These are phyloP conservation scores for Saxidomus purpurata DNA, from an alignment of 1,140 invertebrate genomes.

Conservation along the genomic window DNA sequence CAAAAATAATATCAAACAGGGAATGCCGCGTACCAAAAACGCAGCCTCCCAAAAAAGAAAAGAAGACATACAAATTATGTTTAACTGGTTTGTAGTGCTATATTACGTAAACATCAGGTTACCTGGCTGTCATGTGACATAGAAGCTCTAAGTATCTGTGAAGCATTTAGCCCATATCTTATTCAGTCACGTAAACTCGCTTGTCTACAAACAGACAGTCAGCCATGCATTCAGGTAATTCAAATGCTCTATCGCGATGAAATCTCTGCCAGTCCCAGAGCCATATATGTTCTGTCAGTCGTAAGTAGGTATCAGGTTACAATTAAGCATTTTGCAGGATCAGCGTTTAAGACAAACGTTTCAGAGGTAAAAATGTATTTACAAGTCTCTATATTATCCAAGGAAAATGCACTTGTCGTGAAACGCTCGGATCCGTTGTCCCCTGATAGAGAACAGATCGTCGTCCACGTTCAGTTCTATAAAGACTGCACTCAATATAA, in stretches of 20 bases:
- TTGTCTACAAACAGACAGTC: slow-evolving; percentile 63
- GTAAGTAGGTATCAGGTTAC: slow-evolving; percentile 39
- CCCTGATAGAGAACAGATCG: slow-evolving; percentile 41
- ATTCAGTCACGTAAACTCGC: background rate
- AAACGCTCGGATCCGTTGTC: background rate
- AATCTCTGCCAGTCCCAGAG: slow-evolving; percentile 65
- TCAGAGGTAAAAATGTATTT: slow-evolving; percentile 65
- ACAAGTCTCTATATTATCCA: slow-evolving; percentile 29
- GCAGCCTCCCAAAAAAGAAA: too few species aligned
- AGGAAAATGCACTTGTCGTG: slow-evolving; percentile 54
- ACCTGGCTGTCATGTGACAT: slow-evolving; percentile 12
- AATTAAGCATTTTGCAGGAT: slow-evolving; percentile 6
- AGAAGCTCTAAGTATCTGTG: background rate
- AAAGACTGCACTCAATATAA: slow-evolving; percentile 59
- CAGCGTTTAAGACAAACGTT: slow-evolving; percentile 55
- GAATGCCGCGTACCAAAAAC: too few species aligned
- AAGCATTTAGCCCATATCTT: slow-evolving; percentile 44
- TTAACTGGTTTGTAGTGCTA: slow-evolving; percentile 24
- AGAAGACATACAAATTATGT: background rate
- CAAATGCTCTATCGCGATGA: slow-evolving; percentile 67
- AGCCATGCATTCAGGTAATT: slow-evolving; percentile 65
- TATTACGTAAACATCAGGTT: slow-evolving; percentile 28
- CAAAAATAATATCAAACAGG: too few species aligned
- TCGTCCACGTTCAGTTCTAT: slow-evolving; percentile 53
- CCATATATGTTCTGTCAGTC: slow-evolving; percentile 57